Percentiles rank a stretch among this genome's conserved stretches.
Evolutionary conservation across 2,113 vertebrate species (phyloP).

Genomic region (Platysternon megacephalum): DNA sequence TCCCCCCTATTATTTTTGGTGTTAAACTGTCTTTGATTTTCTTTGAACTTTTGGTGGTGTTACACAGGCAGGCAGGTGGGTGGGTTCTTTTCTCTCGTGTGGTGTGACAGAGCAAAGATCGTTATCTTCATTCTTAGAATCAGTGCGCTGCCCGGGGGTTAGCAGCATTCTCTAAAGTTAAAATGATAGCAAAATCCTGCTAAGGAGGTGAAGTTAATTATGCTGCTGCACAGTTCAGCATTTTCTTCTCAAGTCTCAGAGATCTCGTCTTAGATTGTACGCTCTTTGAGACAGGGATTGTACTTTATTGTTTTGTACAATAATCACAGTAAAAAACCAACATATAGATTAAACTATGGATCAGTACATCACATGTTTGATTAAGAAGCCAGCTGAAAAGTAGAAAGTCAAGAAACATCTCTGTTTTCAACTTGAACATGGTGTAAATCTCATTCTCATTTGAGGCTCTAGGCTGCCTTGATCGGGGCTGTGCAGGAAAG

Average conservation of each 20-base stretch:
- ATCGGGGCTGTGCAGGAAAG: not conserved
- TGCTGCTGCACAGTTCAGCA: not conserved
- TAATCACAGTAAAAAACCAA: not conserved
- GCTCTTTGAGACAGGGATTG: not conserved
- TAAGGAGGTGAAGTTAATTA: not conserved
- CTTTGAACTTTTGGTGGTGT: not conserved
- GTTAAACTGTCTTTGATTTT: constrained; percentile 34
- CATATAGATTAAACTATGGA: not conserved
- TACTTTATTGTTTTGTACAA: not conserved
- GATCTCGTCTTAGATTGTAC: not conserved
- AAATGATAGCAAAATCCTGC: not conserved
- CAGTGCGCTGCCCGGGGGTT: not conserved
- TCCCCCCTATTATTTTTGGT: not conserved
- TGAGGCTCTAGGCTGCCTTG: not conserved
- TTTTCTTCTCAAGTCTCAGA: not conserved
- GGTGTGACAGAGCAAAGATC: constrained; percentile 6
- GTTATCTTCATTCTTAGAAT: not conserved
- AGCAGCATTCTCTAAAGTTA: not conserved
- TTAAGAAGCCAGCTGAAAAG: not conserved
- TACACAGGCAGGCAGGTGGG: constrained; percentile 30
- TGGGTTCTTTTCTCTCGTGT: not conserved
- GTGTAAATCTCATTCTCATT: not conserved
- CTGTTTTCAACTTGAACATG: constrained; percentile 11
- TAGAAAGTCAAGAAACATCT: not conserved
- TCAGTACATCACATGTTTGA: not conserved